A percentile compares a stretch with the other conserved stretches of the same genome.
Conservation (phyloP, 1,140 invertebrate species). For the Cepaea nemoralis region DNA sequence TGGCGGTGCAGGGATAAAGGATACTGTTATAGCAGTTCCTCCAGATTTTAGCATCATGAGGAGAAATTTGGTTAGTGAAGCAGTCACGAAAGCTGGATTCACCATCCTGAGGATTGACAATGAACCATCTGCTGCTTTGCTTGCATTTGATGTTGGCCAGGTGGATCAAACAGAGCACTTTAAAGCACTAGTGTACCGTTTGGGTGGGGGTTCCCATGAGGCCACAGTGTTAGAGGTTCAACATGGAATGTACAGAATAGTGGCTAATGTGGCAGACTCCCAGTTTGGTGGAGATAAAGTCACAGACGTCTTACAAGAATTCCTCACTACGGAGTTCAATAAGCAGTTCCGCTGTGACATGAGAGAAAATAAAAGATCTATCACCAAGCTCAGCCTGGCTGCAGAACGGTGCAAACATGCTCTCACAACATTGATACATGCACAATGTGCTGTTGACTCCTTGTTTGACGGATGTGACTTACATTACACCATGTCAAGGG, state of each 20-base stretch:
- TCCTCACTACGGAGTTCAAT: constrained; percentile 80
- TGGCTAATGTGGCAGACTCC: constrained; percentile 75
- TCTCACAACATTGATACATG: constrained; percentile 68
- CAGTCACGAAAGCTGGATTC: constrained; percentile 79
- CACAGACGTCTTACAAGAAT: constrained; percentile 78
- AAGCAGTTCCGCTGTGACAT: constrained; percentile 65
- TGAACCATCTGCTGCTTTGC: constrained; percentile 73
- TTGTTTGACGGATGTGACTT: constrained; percentile 70
- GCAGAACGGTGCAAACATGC: constrained; percentile 73
- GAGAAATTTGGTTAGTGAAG: constrained; percentile 75
- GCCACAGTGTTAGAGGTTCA: constrained; percentile 77
- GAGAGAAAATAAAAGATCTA: constrained; percentile 68
- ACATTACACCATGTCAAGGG: constrained; percentile 68
- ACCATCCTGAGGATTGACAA: constrained; percentile 77
- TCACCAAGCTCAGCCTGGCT: constrained; percentile 70
- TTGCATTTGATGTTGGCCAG: constrained; percentile 75
- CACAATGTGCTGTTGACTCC: constrained; percentile 71
- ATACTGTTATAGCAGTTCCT: constrained; percentile 82
- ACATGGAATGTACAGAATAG: constrained; percentile 77
- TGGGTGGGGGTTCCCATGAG: constrained; percentile 81
- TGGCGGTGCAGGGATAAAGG: constrained; percentile 75
- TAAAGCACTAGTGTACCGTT: constrained; percentile 77
- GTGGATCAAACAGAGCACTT: constrained; percentile 69
- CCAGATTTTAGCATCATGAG: constrained; percentile 77
- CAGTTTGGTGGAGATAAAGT: constrained; percentile 79